Percentiles rank a stretch among this genome's conserved stretches.
Conservation (phyloP, 2,797 vertebrate genomes). For the Danio jaintianensis region DNA sequence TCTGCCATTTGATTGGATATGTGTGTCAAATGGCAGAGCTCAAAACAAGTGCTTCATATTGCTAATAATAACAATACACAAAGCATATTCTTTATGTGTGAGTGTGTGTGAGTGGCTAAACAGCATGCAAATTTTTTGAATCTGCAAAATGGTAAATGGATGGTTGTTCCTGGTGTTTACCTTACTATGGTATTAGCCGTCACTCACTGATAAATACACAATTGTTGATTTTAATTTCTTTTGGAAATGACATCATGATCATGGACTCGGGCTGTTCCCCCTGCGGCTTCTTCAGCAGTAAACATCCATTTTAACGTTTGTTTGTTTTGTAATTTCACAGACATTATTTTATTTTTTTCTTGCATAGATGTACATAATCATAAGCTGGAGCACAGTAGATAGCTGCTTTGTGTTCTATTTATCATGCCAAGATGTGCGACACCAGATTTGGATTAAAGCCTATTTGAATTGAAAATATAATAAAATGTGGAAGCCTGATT, state of each 20-base stretch:
- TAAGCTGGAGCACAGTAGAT: constrained; percentile 77
- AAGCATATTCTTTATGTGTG: constrained; percentile 41
- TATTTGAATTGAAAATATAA: constrained; percentile 77
- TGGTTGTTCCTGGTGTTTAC: constrained; percentile 57
- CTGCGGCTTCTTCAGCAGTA: constrained; percentile 22
- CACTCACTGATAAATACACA: constrained; percentile 55
- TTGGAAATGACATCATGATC: constrained; percentile 4
- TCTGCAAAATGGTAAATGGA: constrained; percentile 52
- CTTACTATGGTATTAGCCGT: constrained; percentile 45
- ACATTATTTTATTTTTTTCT: constrained; percentile 11
- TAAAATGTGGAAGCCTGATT: constrained; percentile 78
- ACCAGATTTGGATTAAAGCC: constrained; percentile 75
- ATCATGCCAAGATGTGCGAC: constrained; percentile 76
- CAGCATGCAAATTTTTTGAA: constrained; percentile 62
- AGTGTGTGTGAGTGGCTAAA: constrained; percentile 51
- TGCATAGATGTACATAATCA: constrained; percentile 76
- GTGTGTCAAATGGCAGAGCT: constrained; percentile 30
- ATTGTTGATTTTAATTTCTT: constrained; percentile 22
- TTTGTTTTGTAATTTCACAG: constrained; percentile 48
- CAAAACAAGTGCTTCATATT: constrained; percentile 29
- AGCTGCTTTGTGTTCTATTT: constrained; percentile 77
- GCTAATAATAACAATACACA: background rate
- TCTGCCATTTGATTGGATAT: constrained; percentile 30
- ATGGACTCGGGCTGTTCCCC: constrained; percentile 15
- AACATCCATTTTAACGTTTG: constrained; percentile 16